Base-by-base conservation (phyloP, 2,797 vertebrate species). In the Aulostomus chinensis region DNA sequence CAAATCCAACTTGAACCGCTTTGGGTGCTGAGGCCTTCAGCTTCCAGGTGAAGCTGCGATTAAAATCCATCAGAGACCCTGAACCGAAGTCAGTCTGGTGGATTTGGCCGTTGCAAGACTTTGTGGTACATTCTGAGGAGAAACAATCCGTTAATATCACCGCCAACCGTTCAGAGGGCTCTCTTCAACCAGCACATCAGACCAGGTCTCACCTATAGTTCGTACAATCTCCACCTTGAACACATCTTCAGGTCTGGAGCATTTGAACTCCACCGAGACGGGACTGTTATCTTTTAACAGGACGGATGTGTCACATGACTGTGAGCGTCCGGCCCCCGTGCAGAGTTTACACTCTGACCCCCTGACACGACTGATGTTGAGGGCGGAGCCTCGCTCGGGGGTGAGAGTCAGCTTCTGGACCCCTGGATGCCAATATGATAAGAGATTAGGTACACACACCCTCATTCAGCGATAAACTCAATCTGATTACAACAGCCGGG, bases 21-120 rank as follows among this genome's bases (percentile, higher is more conserved):
- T 53, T 62, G 0, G 4, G 46, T 0, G 2, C 4, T 0, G 49
- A 4, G 2, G 76, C 58, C 39, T 48, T 88, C 65, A 96, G 73
- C 0, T 90, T 87, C 96, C 96, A 98, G 66, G 50, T 73, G 62
- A 92, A 95, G 3, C 78, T 94, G 54, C 89, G 94, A 59, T 91
- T 89, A 68, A 96, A 93, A 18, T 33, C 40, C 53, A 82, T 69
- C 4, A 87, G 43, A 10, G 69, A 37, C 9, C 2, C 16, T 0
- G 58, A 49, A 10, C 0, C 21, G 0, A 2, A 17, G 52, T 86
- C 87, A 2, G 87, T 36, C 0, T 90, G 84, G 80, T 87, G 81
- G 80, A 81, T 69, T 32, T 81, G 87, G 3, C 86, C 86, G 22
- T 35, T 88, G 74, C 94, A 94, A 7, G 88, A 85, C 25, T 36